Evolutionary conservation across 2,888 invertebrate species (phyloP), one percentile per base, ranked within the genome.

Genomic region (Leistus spinibarbis): DNA sequence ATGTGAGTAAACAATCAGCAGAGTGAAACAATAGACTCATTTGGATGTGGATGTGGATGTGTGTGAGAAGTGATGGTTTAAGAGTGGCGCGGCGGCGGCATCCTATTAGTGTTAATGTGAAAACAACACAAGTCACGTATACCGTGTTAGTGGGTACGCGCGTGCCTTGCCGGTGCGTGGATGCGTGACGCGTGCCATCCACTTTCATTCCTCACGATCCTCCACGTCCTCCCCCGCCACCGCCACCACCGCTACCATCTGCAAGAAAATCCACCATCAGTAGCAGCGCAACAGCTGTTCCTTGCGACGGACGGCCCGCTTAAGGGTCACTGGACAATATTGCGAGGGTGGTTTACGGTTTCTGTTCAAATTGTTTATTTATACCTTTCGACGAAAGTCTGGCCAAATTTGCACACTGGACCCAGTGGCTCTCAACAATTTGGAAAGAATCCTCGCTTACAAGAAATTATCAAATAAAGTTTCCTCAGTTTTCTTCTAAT

Each of bases 51-150:
- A n/a, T n/a, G n/a, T n/a, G n/a, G n/a, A n/a, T n/a, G n/a, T n/a
- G 40, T 40, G 40, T 40, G 40, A 40, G 40, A 40, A 40, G 40
- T 40, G n/a, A n/a, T n/a, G n/a, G n/a, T n/a, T n/a, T n/a, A n/a
- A n/a, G n/a, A n/a, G n/a, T n/a, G n/a, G n/a, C n/a, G 2, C 54
- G 17, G 60, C 22, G n/a, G 19, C 60, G 60, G 60, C 69, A 56
- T 69, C n/a, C 71, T 54, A 71, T 71, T 71, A 71, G 64, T 19
- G 24, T 63, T 63, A 69, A 69, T 69, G 69, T 69, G 57, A 56
- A 69, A 69, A 69, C 56, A 69, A 57, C 69, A 27, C 17, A 22
- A 16, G 54, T 22, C 72, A 72, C 57, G 57, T 27, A 24, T 40
- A 19, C n/a, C 17, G 60, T 24, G 53, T 40, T 40, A 27, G 57